A percentile compares a stretch with the other conserved stretches of the same genome.
Evolutionary conservation across 2,113 vertebrate genomes (phyloP).

Genomic region (Amphiprion ocellaris): DNA sequence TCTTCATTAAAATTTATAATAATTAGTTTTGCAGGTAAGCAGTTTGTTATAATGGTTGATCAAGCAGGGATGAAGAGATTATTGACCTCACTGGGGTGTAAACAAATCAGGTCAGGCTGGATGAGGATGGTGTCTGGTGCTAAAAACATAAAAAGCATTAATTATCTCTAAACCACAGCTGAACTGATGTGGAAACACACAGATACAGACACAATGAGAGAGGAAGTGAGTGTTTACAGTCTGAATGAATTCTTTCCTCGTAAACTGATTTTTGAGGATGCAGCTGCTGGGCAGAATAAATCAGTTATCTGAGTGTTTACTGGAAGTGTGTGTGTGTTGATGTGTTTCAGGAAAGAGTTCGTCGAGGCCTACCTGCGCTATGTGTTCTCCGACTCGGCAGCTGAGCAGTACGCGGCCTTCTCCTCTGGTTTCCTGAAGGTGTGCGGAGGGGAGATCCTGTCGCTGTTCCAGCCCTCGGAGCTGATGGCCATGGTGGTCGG

Average conservation of each 20-base stretch:
- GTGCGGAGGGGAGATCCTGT: constrained; percentile 95
- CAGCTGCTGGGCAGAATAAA: constrained; percentile 9
- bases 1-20: too few species aligned
- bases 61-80: constrained; percentile 33
- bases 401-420: constrained; percentile 93
- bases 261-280: constrained; percentile 25
- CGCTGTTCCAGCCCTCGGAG: constrained; percentile 96
- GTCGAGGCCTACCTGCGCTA: constrained; percentile 95
- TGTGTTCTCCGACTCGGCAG: constrained; percentile 90
- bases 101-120: too few species aligned
- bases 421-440: constrained; percentile 96
- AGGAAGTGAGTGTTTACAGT: constrained; percentile 41
- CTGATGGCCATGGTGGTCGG: constrained; percentile 99
- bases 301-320: neutral
- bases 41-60: neutral
- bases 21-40: neutral
- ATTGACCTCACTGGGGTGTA: constrained; percentile 17
- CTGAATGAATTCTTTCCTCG: constrained; percentile 19
- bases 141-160: too few species aligned
- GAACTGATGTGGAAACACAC: neutral
- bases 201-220: constrained; percentile 2
- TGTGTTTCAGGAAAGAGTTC: constrained; percentile 90
- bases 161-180: neutral
- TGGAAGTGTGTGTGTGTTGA: neutral
- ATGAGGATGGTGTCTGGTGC: too few species aligned